These are phyloP conservation scores for Trinectes maculatus DNA, from an alignment of 2,113 vertebrate species.

Conservation along the genomic window DNA sequence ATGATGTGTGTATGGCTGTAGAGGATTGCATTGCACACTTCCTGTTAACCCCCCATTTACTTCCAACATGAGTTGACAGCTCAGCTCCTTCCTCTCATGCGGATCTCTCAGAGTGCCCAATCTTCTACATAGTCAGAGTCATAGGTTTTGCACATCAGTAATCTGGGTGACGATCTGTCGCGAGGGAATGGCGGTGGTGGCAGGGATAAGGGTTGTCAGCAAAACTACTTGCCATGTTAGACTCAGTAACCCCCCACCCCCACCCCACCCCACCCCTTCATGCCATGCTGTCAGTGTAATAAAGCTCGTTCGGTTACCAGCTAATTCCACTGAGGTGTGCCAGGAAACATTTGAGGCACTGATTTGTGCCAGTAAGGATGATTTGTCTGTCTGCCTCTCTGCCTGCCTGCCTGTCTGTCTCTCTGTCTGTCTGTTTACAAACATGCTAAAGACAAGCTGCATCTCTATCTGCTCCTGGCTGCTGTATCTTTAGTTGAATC, in stretches of 20 bases:
- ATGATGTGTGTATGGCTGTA: not conserved
- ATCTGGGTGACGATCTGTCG: slow-evolving; percentile 1
- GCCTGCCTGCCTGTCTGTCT: not conserved
- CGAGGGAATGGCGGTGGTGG: slow-evolving; percentile 25
- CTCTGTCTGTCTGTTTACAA: not conserved
- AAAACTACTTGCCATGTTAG: slow-evolving; percentile 30
- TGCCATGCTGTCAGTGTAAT: slow-evolving; percentile 57
- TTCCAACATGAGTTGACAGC: slow-evolving; percentile 23
- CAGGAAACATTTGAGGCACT: slow-evolving; percentile 29
- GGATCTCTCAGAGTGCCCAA: not conserved
- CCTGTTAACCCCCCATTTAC: not conserved
- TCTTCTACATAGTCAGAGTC: not conserved
- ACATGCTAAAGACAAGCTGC: not conserved
- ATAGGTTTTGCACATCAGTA: not conserved
- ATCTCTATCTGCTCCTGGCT: not conserved
- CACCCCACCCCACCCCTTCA: too few species aligned
- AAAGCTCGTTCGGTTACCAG: slow-evolving; percentile 49
- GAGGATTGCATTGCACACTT: not conserved
- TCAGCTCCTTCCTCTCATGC: not conserved
- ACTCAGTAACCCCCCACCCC: slow-evolving; percentile 51
- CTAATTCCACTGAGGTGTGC: slow-evolving; percentile 64
- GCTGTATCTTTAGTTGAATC: not conserved
- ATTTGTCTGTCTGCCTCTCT: slow-evolving; percentile 33
- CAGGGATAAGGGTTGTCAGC: slow-evolving; percentile 42
- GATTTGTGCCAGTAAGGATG: slow-evolving; percentile 29